phyloP scores from a whole-genome alignment of 2,888 invertebrate genomes.

The Cactoblastis cactorum region DNA sequence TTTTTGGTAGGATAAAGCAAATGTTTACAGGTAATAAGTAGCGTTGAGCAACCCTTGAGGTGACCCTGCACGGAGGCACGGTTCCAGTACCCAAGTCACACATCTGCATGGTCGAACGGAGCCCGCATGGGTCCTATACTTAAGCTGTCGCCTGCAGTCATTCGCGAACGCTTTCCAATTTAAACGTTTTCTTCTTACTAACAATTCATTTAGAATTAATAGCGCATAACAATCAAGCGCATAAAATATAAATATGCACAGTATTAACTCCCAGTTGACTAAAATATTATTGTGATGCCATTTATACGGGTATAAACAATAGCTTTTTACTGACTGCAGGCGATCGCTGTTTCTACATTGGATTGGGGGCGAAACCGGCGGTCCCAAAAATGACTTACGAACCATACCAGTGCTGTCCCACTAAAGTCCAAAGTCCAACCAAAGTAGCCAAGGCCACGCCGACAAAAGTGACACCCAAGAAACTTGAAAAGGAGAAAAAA shows the following conservation, averaged over 20 bases:
- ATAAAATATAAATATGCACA: constrained; percentile 57
- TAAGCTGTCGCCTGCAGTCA: constrained; percentile 84
- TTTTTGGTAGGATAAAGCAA: constrained; percentile 73
- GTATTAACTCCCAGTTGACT: constrained; percentile 72
- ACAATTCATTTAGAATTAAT: constrained; percentile 68
- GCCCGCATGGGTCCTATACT: constrained; percentile 69
- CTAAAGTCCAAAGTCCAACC: constrained; percentile 87
- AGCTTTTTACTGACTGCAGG: constrained; percentile 96
- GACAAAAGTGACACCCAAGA: constrained; percentile 79
- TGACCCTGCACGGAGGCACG: constrained; percentile 61
- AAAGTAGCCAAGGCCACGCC: constrained; percentile 88
- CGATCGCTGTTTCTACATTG: constrained; percentile 98
- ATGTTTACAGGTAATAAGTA: constrained; percentile 75
- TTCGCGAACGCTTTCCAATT: constrained; percentile 76
- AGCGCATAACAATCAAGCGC: constrained; percentile 64
- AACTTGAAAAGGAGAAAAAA: constrained; percentile 65
- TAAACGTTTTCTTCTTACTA: constrained; percentile 75
- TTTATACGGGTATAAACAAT: constrained; percentile 80
- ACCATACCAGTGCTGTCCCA: constrained; percentile 96
- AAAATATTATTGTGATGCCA: constrained; percentile 43
- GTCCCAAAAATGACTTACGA: constrained; percentile 88
- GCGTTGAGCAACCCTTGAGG: constrained; percentile 56
- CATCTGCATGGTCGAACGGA: constrained; percentile 73
- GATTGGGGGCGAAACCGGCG: constrained; percentile 92
- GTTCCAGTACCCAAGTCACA: constrained; percentile 46